Conservation (phyloP, 2,113 vertebrate species). For the Eptatretus burgeri region DNA sequence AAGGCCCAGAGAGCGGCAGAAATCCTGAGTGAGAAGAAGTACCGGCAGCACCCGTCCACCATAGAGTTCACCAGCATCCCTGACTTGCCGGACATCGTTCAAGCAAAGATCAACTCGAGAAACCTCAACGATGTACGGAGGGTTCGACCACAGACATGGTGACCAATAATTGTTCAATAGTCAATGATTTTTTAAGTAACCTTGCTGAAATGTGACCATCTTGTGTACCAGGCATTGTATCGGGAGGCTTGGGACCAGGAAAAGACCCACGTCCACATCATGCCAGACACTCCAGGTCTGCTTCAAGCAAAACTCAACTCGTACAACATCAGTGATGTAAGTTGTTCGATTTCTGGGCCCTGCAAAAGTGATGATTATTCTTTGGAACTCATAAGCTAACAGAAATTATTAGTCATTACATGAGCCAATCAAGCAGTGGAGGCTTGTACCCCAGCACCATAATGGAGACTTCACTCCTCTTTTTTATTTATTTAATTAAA, state of each 20-base stretch:
- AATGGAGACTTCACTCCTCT: too few relatives aligned
- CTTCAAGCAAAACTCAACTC: constrained; percentile 49
- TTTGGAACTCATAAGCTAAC: too few relatives aligned
- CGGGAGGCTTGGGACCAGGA: constrained; percentile 52
- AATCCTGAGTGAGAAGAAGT: constrained; percentile 1
- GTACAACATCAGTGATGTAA: constrained; percentile 40
- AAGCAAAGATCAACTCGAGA: not conserved
- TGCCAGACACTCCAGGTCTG: constrained; percentile 66
- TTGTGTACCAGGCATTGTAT: constrained; percentile 30
- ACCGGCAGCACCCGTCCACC: constrained; percentile 4
- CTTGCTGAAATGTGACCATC: not conserved
- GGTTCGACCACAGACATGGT: not conserved
- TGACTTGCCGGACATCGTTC: not conserved
- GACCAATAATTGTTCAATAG: not conserved
- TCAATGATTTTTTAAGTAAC: not conserved
- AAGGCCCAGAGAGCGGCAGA: constrained; percentile 2
- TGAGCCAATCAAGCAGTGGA: too few relatives aligned
- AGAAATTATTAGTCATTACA: too few relatives aligned
- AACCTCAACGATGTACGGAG: constrained; percentile 3
- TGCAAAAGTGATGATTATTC: too few relatives aligned
- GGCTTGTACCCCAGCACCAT: too few relatives aligned
- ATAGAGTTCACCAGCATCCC: constrained; percentile 5
- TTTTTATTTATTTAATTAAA: too few relatives aligned
- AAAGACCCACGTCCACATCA: constrained; percentile 51
- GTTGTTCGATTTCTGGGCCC: not conserved